Evolutionary conservation across 1,140 invertebrate species (phyloP).

Genomic region (Tetramorium alpestre): DNA sequence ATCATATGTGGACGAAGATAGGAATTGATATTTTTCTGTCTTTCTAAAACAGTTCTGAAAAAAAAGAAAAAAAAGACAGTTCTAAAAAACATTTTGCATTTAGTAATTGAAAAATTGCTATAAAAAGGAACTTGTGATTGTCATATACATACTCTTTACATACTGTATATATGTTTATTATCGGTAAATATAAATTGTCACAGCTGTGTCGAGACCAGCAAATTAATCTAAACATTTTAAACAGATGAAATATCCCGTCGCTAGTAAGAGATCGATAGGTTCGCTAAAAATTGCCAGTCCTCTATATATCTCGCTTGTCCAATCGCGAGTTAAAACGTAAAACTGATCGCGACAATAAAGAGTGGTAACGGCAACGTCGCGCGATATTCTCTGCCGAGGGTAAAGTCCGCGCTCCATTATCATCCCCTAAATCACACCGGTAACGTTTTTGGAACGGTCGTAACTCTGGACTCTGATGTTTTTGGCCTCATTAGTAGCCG

Average conservation of each 20-base stretch:
- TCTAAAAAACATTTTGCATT: neutral
- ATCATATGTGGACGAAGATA: neutral
- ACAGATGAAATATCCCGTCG: neutral
- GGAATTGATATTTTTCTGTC: neutral
- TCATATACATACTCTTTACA: neutral
- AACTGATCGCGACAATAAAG: slow-evolving; percentile 44
- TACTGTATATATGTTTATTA: neutral
- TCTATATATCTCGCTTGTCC: neutral
- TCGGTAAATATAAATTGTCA: neutral
- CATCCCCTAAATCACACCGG: slow-evolving; percentile 82
- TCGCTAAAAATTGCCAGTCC: slow-evolving; percentile 17
- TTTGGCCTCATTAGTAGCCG: slow-evolving; percentile 84
- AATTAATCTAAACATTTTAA: neutral
- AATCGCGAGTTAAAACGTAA: slow-evolving; percentile 27
- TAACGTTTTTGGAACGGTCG: slow-evolving; percentile 83
- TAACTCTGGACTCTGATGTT: slow-evolving; percentile 81
- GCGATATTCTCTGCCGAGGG: slow-evolving; percentile 64
- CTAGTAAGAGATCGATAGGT: slow-evolving; percentile 6
- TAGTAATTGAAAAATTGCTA: neutral
- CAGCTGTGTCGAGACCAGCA: neutral
- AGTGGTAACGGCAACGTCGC: slow-evolving; percentile 6
- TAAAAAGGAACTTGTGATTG: neutral
- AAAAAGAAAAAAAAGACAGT: no score
- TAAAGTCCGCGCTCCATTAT: slow-evolving; percentile 81
- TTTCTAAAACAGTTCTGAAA: neutral